phyloP scores from a whole-genome alignment of 2,888 invertebrate species.

The Orgyia antiqua region DNA sequence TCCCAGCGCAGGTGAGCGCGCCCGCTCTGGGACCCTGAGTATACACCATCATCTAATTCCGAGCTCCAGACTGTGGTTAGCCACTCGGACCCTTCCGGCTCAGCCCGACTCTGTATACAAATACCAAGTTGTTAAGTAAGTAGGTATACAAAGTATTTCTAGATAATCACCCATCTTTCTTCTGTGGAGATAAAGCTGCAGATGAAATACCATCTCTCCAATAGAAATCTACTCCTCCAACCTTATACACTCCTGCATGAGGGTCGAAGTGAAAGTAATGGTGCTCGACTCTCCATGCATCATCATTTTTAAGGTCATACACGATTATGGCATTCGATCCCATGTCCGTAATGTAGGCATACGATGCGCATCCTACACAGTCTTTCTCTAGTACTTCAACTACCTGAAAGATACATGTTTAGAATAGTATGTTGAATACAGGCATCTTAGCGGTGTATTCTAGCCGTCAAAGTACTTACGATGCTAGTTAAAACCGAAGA shows the following conservation, averaged over 20 bases:
- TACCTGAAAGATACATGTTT: conserved; percentile 54
- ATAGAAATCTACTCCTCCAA: conserved; percentile 87
- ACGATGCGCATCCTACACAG: conserved; percentile 40
- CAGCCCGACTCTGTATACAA: no score
- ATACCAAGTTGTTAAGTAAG: no score
- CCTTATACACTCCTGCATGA: conserved; percentile 81
- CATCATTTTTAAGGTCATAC: conserved; percentile 80
- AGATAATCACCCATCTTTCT: conserved; percentile 55
- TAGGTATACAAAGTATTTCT: no score
- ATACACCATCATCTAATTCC: no score
- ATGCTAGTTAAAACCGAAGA: conserved; percentile 86
- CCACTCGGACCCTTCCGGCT: no score
- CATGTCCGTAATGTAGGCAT: conserved; percentile 86
- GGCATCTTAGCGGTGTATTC: background rate
- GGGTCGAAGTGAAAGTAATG: conserved; percentile 89
- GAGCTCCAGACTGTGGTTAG: no score
- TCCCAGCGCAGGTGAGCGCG: no score
- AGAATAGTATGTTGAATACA: background rate
- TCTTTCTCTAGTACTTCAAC: conserved; percentile 77
- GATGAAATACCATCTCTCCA: conserved; percentile 90
- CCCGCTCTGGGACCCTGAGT: no score
- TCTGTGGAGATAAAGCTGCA: conserved; percentile 77
- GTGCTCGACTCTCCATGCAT: conserved; percentile 86
- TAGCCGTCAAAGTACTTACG: conserved; percentile 56
- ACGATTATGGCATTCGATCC: conserved; percentile 85